Base-by-base conservation (phyloP, 2,888 invertebrate genomes). In the Amiota mariae region DNA sequence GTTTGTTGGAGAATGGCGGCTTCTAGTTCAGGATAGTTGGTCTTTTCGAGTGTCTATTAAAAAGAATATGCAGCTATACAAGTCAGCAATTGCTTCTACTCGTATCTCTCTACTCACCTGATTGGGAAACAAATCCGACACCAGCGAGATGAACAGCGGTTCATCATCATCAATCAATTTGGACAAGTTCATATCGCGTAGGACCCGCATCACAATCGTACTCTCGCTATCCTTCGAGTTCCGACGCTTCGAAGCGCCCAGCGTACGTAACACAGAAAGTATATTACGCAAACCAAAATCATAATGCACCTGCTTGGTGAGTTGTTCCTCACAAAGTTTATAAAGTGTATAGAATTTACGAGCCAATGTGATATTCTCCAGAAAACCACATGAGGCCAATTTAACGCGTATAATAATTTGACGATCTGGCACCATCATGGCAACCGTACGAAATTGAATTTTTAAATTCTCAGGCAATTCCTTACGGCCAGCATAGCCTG, bases 361-460 rank as follows among this genome's bases (percentile, higher is more conserved):
- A 0, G 98, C 97, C 10, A 98, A 91, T 0, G 97, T 97, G 56
- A 98, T 96, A 88, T 98, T 98, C 89, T 98, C 97, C 59, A 98
- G 91, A 89, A 98, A 98, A 46, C 98, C 98, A 88, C 98, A 98
- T 79, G 97, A 96, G 18, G 98, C 98, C 70, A 98, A 91, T 90
- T 98, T 98, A 0, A 98, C 98, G 77, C 98, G 92, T 80, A 98
- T 98, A 85, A 98, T 98, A 85, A 98, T 98, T 90, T 98, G 98
- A 75, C 98, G 91, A 89, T 98, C 98, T 0, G 98, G 98, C 15
- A 98, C 98, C 98, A 98, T 98, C 98, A 98, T 98, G 59, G 98
- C 97, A 0, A 98, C 98, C 0, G 98, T 98, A 72, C 98, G 94
- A 90, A 98, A 98, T 90, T 98, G 98, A 82, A 98, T 97, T 91